These are phyloP conservation scores for Delia radicum DNA, from an alignment of 1,140 invertebrate species.

Conservation along the genomic window DNA sequence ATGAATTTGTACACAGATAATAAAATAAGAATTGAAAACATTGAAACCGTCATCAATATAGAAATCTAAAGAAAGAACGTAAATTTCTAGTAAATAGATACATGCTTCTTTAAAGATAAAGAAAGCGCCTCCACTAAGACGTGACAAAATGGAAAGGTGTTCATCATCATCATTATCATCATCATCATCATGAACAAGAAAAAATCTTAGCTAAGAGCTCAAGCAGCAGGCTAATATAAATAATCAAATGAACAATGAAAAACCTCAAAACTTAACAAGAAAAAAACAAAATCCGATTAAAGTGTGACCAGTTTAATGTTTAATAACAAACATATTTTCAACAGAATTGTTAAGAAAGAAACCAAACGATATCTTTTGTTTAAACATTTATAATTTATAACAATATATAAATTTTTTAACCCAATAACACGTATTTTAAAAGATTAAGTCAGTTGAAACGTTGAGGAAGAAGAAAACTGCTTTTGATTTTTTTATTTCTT, in stretches of 20 bases:
- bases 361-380: too few relatives aligned
- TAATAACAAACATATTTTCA: neutral
- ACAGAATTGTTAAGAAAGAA: neutral
- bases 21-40: too few relatives aligned
- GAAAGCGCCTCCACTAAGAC: neutral
- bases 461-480: neutral
- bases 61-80: too few relatives aligned
- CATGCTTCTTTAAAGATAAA: too few relatives aligned
- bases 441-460: neutral
- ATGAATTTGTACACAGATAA: too few relatives aligned
- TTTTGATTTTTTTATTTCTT: too few relatives aligned
- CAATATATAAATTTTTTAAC: neutral
- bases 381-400: too few relatives aligned
- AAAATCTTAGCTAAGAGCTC: neutral
- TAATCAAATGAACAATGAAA: slow-evolving; percentile 7
- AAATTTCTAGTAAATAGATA: too few relatives aligned
- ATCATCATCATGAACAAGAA: too few relatives aligned
- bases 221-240: slow-evolving; percentile 8
- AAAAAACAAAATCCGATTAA: slow-evolving; percentile 10
- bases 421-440: neutral
- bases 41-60: too few relatives aligned
- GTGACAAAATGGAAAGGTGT: slow-evolving; percentile 3
- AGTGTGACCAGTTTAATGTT: neutral
- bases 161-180: slow-evolving; percentile 1
- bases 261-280: neutral